Evolutionary conservation across 2,888 invertebrate species (phyloP).

Genomic region (Leptopilina myrica): DNA sequence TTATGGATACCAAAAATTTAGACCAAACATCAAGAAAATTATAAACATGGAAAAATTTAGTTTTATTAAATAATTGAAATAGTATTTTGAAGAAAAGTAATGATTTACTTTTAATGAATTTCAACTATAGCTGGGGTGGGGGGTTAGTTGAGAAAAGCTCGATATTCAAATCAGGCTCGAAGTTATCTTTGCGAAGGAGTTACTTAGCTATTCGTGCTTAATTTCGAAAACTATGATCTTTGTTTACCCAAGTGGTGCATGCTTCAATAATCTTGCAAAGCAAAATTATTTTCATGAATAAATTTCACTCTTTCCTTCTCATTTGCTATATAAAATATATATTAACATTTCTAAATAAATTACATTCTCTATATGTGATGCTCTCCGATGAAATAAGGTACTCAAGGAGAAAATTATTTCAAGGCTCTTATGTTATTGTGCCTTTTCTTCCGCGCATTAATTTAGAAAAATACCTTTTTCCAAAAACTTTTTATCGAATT

Average conservation of each 20-base stretch:
- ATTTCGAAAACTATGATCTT: constrained; percentile 43
- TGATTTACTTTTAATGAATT: constrained; percentile 10
- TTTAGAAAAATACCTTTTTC: too few species aligned
- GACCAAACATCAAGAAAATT: too few species aligned
- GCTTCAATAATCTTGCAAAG: constrained; percentile 22
- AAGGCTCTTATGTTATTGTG: too few species aligned
- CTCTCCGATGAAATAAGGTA: too few species aligned
- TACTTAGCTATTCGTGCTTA: constrained; percentile 29
- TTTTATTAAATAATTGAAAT: not conserved
- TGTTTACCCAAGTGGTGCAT: constrained; percentile 55
- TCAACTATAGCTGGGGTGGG: not conserved
- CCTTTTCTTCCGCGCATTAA: too few species aligned
- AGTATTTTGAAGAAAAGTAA: not conserved
- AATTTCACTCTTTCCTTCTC: constrained; percentile 16
- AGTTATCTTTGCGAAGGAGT: constrained; percentile 18
- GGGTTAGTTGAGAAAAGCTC: constrained; percentile 22
- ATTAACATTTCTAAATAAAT: not conserved
- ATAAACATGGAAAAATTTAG: not conserved
- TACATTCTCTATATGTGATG: too few species aligned
- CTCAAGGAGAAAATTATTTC: too few species aligned
- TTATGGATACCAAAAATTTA: too few species aligned
- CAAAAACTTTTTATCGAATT: too few species aligned
- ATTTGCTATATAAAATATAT: constrained; percentile 2
- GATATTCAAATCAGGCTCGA: constrained; percentile 33
- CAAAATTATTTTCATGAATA: constrained; percentile 21